Evolutionary conservation across 2,113 vertebrate genomes (phyloP).

Genomic region (Petromus typicus): DNA sequence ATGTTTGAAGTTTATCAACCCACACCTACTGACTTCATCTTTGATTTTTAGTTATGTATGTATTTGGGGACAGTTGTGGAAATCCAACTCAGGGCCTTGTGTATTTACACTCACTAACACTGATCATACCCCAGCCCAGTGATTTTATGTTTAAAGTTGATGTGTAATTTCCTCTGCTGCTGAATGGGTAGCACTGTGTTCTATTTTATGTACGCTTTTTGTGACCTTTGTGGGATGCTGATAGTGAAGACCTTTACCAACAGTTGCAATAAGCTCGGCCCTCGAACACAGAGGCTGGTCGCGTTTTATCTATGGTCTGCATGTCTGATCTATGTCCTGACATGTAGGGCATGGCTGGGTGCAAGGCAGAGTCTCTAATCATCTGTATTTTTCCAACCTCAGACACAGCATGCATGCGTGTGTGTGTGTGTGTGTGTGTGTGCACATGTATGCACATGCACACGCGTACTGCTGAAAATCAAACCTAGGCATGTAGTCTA

Average conservation of each 20-base stretch:
- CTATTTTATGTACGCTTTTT: background rate
- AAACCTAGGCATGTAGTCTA: background rate
- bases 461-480: background rate
- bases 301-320: background rate
- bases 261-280: background rate
- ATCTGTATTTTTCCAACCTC: background rate
- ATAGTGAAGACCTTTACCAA: background rate
- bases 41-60: background rate
- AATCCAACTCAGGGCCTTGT: background rate
- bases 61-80: background rate
- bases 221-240: background rate
- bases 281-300: background rate
- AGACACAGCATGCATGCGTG: background rate
- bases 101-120: background rate
- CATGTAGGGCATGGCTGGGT: background rate
- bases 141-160: background rate
- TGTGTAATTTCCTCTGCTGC: background rate
- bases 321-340: background rate
- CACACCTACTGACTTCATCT: background rate
- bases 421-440: background rate
- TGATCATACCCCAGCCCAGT: background rate
- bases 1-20: background rate
- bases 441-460: too few relatives aligned
- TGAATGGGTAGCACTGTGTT: background rate
- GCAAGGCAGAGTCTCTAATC: background rate